Conservation (phyloP, 2,888 invertebrate species). For the Pollenia amentaria region DNA sequence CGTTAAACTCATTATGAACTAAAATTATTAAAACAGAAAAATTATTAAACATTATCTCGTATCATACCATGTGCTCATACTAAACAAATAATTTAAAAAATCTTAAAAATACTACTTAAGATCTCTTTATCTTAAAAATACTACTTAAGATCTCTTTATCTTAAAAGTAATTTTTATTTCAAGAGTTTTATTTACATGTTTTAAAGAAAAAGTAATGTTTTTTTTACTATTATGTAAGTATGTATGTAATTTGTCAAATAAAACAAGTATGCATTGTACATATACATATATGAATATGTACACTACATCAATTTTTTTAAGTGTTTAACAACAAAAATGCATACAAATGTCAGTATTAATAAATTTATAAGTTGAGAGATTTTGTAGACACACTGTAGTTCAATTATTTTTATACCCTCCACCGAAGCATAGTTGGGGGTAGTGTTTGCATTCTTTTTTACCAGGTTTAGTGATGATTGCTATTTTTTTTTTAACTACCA, state of each 20-base stretch:
- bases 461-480: too few relatives aligned
- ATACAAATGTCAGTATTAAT: background rate
- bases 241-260: background rate
- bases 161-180: too few relatives aligned
- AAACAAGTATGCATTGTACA: too few relatives aligned
- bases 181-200: background rate
- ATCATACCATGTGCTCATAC: background rate
- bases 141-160: too few relatives aligned
- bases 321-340: background rate
- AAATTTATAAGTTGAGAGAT: background rate
- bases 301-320: too few relatives aligned
- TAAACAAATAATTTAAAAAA: background rate
- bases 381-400: background rate
- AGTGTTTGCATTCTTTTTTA: too few relatives aligned
- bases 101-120: too few relatives aligned
- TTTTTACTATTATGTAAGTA: background rate
- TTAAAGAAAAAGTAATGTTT: background rate
- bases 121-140: too few relatives aligned
- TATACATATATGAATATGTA: too few relatives aligned
- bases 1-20: slow-evolving; percentile 76
- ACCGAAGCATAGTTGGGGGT: too few relatives aligned
- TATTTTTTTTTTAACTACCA: too few relatives aligned
- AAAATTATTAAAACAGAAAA: background rate
- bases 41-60: background rate
- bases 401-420: slow-evolving; percentile 35